Evolutionary conservation across 2,113 vertebrate genomes (phyloP), one percentile per base, ranked within the genome.

Genomic region (Lynx canadensis): DNA sequence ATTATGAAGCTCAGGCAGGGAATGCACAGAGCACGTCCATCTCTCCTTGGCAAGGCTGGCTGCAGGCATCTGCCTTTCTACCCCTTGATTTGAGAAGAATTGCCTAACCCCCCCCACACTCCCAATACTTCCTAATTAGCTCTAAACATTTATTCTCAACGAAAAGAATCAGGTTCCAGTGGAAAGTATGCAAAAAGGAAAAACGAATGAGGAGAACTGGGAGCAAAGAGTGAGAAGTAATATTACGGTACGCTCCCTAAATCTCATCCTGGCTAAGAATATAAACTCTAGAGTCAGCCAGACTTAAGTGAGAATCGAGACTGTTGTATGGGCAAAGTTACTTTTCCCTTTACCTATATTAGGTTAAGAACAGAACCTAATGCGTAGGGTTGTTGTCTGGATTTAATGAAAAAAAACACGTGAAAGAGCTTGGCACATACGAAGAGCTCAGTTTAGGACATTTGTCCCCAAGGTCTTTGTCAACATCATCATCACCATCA

Each of bases 1-100:
- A 0, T 18, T 0, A 9, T 4, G 11, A 41, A 84, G 12, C 33
- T 71, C 38, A 33, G 16, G n/a, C 55, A 19, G 14, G 14, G 5
- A 7, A 76, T 0, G 4, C 6, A 52, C 12, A 2, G 1, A 8
- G 12, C 18, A 0, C 0, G 19, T 6, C 38, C 19, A 3, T 3
- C 60, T 69, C 45, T 25, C 12, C 45, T 25, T 7, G 1, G 68
- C 33, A 14, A 76, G 33, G 6, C 52, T 68, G 65, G 29, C 4
- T 3, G 1, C 10, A 36, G 7, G 3, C 65, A 21, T 68, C 36
- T 71, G 38, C 84, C n/a, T 60, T 68, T 8, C 12, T 13, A 33
- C 83, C 65, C 29, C 3, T 12, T 55, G 69, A 48, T 87, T 0
- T 16, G 50, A 63, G 36, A 93, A 63, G 4, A 76, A 25, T 0